Conservation (phyloP, 2,797 vertebrate genomes). For the Kryptopterus vitreolus region DNA sequence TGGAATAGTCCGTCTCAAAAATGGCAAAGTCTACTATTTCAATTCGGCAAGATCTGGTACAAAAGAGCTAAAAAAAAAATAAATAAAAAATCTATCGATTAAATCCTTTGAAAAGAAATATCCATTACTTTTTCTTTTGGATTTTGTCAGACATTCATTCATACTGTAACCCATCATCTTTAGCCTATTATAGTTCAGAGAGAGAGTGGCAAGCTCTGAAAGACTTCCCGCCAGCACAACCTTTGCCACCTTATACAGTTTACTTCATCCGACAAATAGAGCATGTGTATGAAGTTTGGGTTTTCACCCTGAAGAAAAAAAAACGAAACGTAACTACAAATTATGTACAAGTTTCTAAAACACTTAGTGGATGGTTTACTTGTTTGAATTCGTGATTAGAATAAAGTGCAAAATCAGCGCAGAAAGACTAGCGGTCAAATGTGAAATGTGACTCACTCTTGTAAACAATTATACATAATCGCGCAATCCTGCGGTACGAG, state of each 20-base stretch:
- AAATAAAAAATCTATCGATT: background rate
- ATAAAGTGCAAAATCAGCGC: background rate
- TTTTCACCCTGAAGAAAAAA: background rate
- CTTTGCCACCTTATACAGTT: slow-evolving; percentile 29
- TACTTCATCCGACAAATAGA: slow-evolving; percentile 3
- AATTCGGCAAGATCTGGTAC: background rate
- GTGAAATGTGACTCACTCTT: background rate
- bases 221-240: background rate
- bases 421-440: background rate
- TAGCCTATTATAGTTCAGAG: slow-evolving; percentile 29
- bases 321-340: background rate
- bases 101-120: slow-evolving; percentile 4
- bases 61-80: background rate
- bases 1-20: slow-evolving; percentile 20
- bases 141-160: background rate
- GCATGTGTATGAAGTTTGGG: no score
- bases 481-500: background rate
- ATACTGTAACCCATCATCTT: slow-evolving; percentile 24
- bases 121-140: background rate
- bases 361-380: background rate
- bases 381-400: background rate
- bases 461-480: slow-evolving; percentile 2
- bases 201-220: slow-evolving; percentile 19
- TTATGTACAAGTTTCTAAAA: background rate
- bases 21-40: background rate